Evolutionary conservation across 2,113 vertebrate genomes (phyloP).

Genomic region (Polyodon spathula): DNA sequence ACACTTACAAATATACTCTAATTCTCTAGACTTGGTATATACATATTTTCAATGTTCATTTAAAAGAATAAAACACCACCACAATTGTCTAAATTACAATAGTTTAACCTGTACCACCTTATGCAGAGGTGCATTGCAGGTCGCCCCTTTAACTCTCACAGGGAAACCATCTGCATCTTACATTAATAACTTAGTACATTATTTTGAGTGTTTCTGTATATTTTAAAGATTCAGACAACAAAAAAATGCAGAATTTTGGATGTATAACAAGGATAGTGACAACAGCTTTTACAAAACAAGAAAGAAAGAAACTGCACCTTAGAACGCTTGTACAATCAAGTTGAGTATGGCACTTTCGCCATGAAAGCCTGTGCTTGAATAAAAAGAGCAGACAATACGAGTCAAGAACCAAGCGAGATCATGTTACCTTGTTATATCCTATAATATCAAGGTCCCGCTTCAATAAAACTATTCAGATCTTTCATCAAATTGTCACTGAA

Average conservation of each 20-base stretch:
- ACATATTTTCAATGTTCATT: constrained; percentile 44
- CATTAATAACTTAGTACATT: constrained; percentile 87
- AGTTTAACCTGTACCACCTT: constrained; percentile 56
- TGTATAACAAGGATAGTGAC: constrained; percentile 51
- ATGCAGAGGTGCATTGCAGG: constrained; percentile 47
- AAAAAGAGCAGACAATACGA: no score
- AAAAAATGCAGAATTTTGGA: constrained; percentile 56
- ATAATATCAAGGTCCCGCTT: no score
- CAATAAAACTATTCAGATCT: no score
- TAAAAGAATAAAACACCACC: constrained; percentile 35
- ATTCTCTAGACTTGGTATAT: constrained; percentile 54
- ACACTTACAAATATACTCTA: constrained; percentile 63
- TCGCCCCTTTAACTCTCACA: constrained; percentile 41
- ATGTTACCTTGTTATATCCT: no score
- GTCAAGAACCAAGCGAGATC: no score
- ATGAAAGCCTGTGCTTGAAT: no score
- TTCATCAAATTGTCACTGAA: no score
- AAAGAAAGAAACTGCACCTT: constrained; percentile 57
- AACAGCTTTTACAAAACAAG: constrained; percentile 43
- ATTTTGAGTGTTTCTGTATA: constrained; percentile 60
- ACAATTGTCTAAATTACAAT: constrained; percentile 44
- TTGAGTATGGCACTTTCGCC: no score
- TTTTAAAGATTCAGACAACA: constrained; percentile 45
- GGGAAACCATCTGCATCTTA: constrained; percentile 62
- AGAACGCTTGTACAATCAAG: constrained; percentile 29